Evolutionary conservation across 2,888 invertebrate genomes (phyloP), one percentile per base, ranked within the genome.

Genomic region (Volucella bombylans): DNA sequence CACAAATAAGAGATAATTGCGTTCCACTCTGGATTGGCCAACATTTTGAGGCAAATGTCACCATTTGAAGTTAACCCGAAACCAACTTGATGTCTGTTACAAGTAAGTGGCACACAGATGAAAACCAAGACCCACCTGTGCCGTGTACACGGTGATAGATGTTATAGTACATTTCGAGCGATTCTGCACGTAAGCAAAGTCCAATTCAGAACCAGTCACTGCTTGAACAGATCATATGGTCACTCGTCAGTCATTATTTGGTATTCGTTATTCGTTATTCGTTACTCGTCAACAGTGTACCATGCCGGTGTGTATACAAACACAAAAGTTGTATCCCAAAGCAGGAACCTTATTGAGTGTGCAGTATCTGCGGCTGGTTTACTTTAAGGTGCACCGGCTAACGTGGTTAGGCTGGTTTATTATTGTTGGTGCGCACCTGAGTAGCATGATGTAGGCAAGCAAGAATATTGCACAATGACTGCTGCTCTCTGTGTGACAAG

Each of bases 401-500:
- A 68, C 43, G 72, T 62, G 64, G 69, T 64, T 81, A 64, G 52
- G 43, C 71, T 52, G 61, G 77, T 55, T 82, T 54, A 23, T 31
- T 31, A 31, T 31, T 31, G 31, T 31, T 31, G 31, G 31, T 52
- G 55, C 68, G 77, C 82, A 82, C 82, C 72, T 82, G 77, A 78
- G 49, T 57, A 77, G 50, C 18, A 67, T 82, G 77, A 82, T 82
- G 72, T 31, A 78, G 72, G 49, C 62, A 55, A 55, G 72, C 50
- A 31, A 57, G 54, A 50, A 59, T 78, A 78, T 82, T 82, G 82
- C 82, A 82, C 82, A 82, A 62, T 45, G 69, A 23, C 61, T 52
- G 41, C 15, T 31, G 31, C 6, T 31, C 31, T 74, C 65, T 68
- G 39, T 41, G 69, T 69, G 15, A 38, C 10, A 74, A 41, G 54